Evolutionary conservation across 2,888 invertebrate genomes (phyloP).

Genomic region (Sepiola atlantica): DNA sequence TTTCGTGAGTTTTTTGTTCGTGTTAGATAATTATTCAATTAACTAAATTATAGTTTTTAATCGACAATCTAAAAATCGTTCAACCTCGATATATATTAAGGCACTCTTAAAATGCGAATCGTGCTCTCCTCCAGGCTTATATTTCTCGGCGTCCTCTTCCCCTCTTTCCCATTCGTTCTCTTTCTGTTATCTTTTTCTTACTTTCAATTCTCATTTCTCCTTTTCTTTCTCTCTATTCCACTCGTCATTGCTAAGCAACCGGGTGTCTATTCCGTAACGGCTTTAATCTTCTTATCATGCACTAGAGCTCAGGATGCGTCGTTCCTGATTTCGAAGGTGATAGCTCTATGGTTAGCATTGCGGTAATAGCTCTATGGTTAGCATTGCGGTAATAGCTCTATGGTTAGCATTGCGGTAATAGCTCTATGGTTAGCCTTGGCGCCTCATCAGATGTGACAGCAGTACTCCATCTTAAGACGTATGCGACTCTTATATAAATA

Average conservation of each 20-base stretch:
- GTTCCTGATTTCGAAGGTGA: neutral
- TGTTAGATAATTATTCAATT: neutral
- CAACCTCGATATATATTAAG: neutral
- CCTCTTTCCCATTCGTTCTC: neutral
- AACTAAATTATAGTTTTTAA: neutral
- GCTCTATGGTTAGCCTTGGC: neutral
- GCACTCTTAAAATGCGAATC: neutral
- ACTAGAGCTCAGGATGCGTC: neutral
- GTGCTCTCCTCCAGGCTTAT: neutral
- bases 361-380: too few species aligned
- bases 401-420: neutral
- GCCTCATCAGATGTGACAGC: too few species aligned
- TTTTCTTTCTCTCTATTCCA: neutral
- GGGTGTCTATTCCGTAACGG: neutral
- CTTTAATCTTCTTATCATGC: neutral
- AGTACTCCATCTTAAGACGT: too few species aligned
- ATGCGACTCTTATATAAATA: too few species aligned
- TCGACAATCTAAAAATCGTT: neutral
- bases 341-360: neutral
- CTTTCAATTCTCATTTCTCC: too few species aligned
- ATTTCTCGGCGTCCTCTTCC: neutral
- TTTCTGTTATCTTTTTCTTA: neutral
- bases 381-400: neutral
- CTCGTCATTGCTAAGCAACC: neutral
- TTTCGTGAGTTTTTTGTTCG: neutral